Base-by-base conservation (phyloP, 1,140 invertebrate genomes). In the Drosophila malerkotliana region DNA sequence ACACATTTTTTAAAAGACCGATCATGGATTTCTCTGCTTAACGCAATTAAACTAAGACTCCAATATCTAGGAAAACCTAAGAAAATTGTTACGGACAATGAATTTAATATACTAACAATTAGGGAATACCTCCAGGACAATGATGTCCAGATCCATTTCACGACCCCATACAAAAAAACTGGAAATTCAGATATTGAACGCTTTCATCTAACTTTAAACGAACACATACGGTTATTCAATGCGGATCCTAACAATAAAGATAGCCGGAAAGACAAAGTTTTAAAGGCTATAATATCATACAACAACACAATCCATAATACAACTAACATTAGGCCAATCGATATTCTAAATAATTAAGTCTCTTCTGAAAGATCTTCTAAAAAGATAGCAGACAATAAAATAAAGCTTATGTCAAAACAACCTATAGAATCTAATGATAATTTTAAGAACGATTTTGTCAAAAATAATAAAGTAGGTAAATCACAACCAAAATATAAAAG, bases 21-120 rank as follows among this genome's bases (percentile, higher is more conserved):
- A 37, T 37, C 34, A 37, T 37, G 34, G 9, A 37, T 37, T 37
- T 37, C 34, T 37, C 14, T 41, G 37, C 6, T 48, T 37, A 69
- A 56, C 15, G 58, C 58, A 56, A 32, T 69, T 6, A 62, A 69
- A n/a, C n/a, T n/a, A n/a, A 39, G 58, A 56, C 37, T 54, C 24
- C 51, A 68, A 47, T 57, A 56, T 52, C 45, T 68, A 47, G 51
- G 41, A 15, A 61, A 37, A 15, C 52, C 52, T 18, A 53, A 62
- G 24, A 30, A 39, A 21, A 55, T 71, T 15, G n/a, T 57, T 6
- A 30, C 52, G 12, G 52, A 52, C 32, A 68, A 61, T 12, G 37
- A 41, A 41, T 41, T 41, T 41, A 41, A 14, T 41, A 41, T 6
- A 41, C n/a, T 41, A 39, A 14, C 37, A 41, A 41, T 41, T 41